phyloP scores from a whole-genome alignment of 2,797 vertebrate genomes.

The Sebastes matsubarae region DNA sequence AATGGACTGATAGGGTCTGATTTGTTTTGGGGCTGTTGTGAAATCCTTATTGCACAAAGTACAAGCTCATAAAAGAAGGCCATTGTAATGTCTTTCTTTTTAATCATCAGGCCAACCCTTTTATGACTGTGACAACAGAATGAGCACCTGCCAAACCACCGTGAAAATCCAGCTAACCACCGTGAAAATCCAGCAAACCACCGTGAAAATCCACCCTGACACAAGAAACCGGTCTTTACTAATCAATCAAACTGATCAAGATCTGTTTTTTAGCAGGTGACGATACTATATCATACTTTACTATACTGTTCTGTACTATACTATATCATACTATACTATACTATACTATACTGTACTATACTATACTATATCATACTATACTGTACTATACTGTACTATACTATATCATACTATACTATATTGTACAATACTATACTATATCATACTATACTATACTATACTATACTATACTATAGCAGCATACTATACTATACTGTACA shows the following conservation, averaged over 20 bases:
- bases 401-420: too few species aligned
- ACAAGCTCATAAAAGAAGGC: neutral
- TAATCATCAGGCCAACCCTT: slow-evolving; percentile 54
- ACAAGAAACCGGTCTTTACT: neutral
- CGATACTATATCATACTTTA: too few species aligned
- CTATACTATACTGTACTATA: too few species aligned
- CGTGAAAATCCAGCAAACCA: neutral
- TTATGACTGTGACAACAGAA: slow-evolving; percentile 65
- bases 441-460: too few species aligned
- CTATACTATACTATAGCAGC: too few species aligned
- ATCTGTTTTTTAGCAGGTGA: slow-evolving; percentile 36
- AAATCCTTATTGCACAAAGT: neutral
- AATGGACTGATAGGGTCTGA: neutral
- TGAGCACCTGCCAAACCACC: slow-evolving; percentile 26
- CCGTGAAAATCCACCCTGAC: neutral
- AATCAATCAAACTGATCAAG: slow-evolving; percentile 22
- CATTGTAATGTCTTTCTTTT: neutral
- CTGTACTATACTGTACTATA: too few species aligned
- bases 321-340: too few species aligned
- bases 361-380: too few species aligned
- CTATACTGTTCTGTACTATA: too few species aligned
- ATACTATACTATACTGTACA: too few species aligned
- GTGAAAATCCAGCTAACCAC: neutral
- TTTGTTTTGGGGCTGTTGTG: neutral
- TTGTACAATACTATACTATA: too few species aligned